Evolutionary conservation across 2,888 invertebrate genomes (phyloP).

Genomic region (Eupithecia inturbata): DNA sequence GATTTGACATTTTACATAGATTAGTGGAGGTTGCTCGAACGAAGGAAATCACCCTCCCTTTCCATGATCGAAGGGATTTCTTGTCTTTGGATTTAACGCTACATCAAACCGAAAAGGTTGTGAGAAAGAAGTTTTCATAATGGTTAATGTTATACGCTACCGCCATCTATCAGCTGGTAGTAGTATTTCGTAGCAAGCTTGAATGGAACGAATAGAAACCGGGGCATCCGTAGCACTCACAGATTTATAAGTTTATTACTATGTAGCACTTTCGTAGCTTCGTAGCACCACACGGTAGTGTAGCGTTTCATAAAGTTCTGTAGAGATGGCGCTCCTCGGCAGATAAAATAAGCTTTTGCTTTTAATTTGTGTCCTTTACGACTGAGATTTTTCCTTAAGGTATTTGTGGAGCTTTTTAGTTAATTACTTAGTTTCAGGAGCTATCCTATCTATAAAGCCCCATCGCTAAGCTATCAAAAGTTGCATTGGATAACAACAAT

Average conservation of each 20-base stretch:
- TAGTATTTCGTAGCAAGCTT: conserved; percentile 18
- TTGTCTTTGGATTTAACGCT: neutral
- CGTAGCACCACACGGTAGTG: neutral
- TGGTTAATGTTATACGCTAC: neutral
- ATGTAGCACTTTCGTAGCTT: conserved; percentile 17
- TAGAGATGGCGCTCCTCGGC: conserved; percentile 28
- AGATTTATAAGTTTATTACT: no score
- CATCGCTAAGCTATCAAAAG: neutral
- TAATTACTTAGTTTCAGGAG: neutral
- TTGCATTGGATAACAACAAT: neutral
- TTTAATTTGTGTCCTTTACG: no score
- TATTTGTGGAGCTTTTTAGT: neutral
- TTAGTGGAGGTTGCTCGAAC: neutral
- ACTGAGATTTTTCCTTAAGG: neutral
- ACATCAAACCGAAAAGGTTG: neutral
- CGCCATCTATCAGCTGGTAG: conserved; percentile 43
- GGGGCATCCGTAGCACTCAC: conserved; percentile 17
- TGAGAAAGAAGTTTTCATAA: neutral
- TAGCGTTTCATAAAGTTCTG: conserved; percentile 8
- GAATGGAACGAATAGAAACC: conserved; percentile 1
- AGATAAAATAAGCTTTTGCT: neutral
- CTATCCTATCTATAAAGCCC: neutral
- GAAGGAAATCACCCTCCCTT: no score
- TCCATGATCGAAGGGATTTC: no score
- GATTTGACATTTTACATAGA: neutral